A percentile compares a stretch with the other conserved stretches of the same genome.
Evolutionary conservation across 2,888 invertebrate species (phyloP).

Genomic region (Luperina nickerlii): DNA sequence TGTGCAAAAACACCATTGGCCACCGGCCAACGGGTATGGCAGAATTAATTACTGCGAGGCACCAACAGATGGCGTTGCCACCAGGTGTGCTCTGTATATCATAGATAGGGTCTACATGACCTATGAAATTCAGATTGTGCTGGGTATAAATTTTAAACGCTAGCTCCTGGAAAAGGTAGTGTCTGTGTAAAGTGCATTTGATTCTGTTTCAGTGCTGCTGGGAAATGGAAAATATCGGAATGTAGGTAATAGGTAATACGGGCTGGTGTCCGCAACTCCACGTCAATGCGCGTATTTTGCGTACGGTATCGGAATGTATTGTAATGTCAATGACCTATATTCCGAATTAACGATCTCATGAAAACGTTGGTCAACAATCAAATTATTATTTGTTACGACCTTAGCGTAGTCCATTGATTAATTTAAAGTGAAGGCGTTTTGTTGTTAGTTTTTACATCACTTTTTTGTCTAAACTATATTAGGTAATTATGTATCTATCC

Average conservation of each 20-base stretch:
- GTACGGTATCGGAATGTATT: neutral
- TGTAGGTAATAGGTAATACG: too few species aligned
- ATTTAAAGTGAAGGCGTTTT: neutral
- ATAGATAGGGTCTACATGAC: slow-evolving; percentile 57
- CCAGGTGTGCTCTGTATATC: slow-evolving; percentile 77
- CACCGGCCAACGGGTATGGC: slow-evolving; percentile 73
- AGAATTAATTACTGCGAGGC: slow-evolving; percentile 80
- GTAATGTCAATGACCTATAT: neutral
- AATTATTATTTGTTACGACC: neutral
- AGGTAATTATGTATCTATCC: too few species aligned
- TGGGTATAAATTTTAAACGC: slow-evolving; percentile 36
- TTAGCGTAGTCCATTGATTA: neutral
- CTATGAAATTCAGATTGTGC: slow-evolving; percentile 65
- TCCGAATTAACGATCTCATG: neutral
- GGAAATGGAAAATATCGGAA: neutral
- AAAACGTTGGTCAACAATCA: neutral
- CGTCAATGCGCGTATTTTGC: too few species aligned
- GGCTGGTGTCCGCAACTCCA: too few species aligned
- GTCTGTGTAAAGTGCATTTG: slow-evolving; percentile 12
- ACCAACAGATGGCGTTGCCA: slow-evolving; percentile 79
- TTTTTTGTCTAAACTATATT: neutral
- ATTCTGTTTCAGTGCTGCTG: neutral
- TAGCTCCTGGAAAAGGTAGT: neutral
- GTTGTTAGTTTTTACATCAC: neutral
- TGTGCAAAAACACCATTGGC: slow-evolving; percentile 74